These are phyloP conservation scores for Rhinoraja longicauda DNA, from an alignment of 2,797 vertebrate species.

Conservation along the genomic window DNA sequence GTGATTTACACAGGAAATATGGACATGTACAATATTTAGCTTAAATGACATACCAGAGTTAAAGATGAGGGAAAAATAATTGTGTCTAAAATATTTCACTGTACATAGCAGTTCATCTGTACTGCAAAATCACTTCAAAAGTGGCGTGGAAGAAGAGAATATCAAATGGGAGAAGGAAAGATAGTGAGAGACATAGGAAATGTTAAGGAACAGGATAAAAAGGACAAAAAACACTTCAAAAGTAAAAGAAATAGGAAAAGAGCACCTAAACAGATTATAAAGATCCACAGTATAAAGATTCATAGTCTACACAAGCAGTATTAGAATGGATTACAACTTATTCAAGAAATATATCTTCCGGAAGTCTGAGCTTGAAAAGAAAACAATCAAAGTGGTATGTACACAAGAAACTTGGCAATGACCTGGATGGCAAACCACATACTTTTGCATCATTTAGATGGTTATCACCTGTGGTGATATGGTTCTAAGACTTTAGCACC, in stretches of 20 bases:
- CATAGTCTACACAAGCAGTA: not conserved
- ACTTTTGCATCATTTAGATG: conserved; percentile 38
- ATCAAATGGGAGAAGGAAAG: not conserved
- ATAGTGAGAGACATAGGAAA: not conserved
- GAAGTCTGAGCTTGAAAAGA: conserved; percentile 25
- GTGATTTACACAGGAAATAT: not conserved
- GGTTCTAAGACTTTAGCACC: conserved; percentile 37
- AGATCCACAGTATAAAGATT: conserved; percentile 8
- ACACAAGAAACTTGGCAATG: conserved; percentile 31
- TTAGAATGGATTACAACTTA: not conserved
- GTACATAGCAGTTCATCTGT: not conserved
- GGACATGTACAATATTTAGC: not conserved
- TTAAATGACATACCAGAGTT: not conserved
- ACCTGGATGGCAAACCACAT: conserved; percentile 19
- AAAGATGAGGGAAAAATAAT: not conserved
- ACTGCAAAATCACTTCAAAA: not conserved
- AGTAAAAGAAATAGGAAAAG: not conserved
- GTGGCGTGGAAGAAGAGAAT: not conserved
- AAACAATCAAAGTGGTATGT: conserved; percentile 33
- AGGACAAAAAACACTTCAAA: not conserved
- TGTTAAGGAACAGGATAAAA: not conserved
- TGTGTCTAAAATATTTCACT: not conserved
- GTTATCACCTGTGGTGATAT: conserved; percentile 34
- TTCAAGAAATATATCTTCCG: not conserved
- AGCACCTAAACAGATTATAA: not conserved